These are phyloP conservation scores for Leptopilina clavipes DNA, from an alignment of 1,140 invertebrate genomes.

Conservation along the genomic window DNA sequence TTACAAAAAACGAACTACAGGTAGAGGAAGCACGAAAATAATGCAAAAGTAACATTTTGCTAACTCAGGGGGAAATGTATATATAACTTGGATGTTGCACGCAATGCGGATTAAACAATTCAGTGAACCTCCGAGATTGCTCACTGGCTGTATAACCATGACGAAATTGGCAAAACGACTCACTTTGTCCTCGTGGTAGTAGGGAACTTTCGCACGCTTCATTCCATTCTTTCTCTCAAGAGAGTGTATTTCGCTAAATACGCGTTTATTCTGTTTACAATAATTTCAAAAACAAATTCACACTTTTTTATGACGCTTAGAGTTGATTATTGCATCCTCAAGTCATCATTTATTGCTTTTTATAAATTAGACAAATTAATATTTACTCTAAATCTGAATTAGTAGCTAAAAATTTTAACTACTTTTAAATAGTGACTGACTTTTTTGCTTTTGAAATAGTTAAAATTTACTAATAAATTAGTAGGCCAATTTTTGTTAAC, in stretches of 20 bases:
- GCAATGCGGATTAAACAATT: conserved; percentile 34
- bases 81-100: conserved; percentile 26
- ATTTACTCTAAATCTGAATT: no score
- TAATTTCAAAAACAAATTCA: no score
- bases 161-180: conserved; percentile 32
- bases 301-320: no score
- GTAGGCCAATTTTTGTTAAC: no score
- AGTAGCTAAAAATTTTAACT: no score
- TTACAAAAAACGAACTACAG: neutral
- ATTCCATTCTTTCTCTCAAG: neutral
- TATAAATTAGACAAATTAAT: no score
- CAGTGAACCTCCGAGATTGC: conserved; percentile 32
- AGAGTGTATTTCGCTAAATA: neutral
- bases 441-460: no score
- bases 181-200: neutral
- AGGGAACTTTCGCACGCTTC: conserved; percentile 3
- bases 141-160: conserved; percentile 31
- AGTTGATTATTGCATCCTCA: no score
- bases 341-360: no score
- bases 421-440: no score
- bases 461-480: no score
- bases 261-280: neutral
- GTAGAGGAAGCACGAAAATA: neutral
- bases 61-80: conserved; percentile 31
- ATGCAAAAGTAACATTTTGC: conserved; percentile 32